Evolutionary conservation across 1,140 invertebrate genomes (phyloP).

Genomic region (Coboldia fuscipes): DNA sequence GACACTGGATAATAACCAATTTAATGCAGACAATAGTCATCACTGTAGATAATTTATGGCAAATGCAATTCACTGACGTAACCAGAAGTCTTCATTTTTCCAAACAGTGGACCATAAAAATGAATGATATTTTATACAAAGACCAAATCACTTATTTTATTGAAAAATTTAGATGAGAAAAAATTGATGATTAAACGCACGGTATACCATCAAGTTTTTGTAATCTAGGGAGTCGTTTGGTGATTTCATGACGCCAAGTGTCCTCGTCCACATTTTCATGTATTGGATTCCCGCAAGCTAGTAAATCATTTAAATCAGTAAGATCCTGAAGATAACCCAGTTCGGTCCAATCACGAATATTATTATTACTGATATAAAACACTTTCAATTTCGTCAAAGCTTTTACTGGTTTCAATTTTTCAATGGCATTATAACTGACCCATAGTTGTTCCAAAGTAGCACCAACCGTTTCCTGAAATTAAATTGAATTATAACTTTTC

Average conservation of each 20-base stretch:
- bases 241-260: constrained; percentile 51
- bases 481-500: no score
- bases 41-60: no score
- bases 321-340: constrained; percentile 41
- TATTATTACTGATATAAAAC: constrained; percentile 58
- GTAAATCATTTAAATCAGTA: constrained; percentile 45
- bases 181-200: no score
- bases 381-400: constrained; percentile 51
- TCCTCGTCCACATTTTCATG: constrained; percentile 51
- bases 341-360: constrained; percentile 68
- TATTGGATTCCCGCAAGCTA: constrained; percentile 72
- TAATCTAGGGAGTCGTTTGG: constrained; percentile 50
- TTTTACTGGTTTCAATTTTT: constrained; percentile 64
- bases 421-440: constrained; percentile 76
- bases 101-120: no score
- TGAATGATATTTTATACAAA: no score
- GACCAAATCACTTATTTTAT: no score
- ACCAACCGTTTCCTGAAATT: constrained; percentile 50
- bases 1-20: no score
- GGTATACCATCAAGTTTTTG: constrained; percentile 84
- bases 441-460: constrained; percentile 72
- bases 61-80: no score
- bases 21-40: no score
- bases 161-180: no score
- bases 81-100: no score